phyloP scores from a whole-genome alignment of 2,888 invertebrate species.

The Malthinus flaveolus region DNA sequence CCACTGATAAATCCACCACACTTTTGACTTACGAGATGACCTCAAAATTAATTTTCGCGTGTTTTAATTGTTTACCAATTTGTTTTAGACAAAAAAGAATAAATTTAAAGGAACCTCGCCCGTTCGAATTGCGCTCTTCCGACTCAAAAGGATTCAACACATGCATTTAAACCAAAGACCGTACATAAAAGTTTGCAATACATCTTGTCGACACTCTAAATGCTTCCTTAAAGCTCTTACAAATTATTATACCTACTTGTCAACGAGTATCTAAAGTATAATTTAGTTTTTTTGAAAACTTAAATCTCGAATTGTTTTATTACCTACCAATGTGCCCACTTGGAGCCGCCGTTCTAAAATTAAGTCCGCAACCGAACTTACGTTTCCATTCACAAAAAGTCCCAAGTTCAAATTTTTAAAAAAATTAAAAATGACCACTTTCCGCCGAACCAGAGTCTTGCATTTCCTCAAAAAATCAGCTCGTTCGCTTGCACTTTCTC shows the following conservation, averaged over 20 bases:
- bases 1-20: conserved; percentile 48
- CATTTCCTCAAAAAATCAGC: no score
- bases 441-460: no score
- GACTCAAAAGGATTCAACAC: neutral
- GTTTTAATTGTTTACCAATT: conserved; percentile 22
- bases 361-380: no score
- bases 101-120: neutral
- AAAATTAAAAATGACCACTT: no score
- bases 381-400: no score
- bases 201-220: conserved; percentile 50
- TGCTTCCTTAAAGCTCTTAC: conserved; percentile 52
- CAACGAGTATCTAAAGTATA: conserved; percentile 47
- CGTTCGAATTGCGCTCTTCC: neutral
- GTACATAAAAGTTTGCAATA: conserved; percentile 42
- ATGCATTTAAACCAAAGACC: conserved; percentile 6
- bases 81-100: conserved; percentile 3
- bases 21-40: conserved; percentile 44
- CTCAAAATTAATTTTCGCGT: conserved; percentile 30
- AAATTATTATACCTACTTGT: conserved; percentile 50
- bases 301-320: conserved; percentile 4
- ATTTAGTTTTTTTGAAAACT: conserved; percentile 45
- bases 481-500: no score
- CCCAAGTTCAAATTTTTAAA: no score
- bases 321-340: neutral
- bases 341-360: no score